Evolutionary conservation across 2,113 vertebrate species (phyloP), one percentile per base, ranked within the genome.

Genomic region (Periophthalmodon schlosseri): DNA sequence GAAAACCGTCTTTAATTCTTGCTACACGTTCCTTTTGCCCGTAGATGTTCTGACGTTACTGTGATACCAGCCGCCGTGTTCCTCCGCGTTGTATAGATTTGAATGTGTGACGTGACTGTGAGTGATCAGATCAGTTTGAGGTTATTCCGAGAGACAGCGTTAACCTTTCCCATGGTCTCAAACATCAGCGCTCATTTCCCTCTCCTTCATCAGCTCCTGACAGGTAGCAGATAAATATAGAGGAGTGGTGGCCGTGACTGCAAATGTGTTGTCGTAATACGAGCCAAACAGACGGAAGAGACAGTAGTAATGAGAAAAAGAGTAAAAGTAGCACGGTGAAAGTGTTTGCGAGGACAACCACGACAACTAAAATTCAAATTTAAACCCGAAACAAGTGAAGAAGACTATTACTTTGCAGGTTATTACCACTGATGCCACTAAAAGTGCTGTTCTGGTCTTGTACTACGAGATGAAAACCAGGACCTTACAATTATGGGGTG

Each of bases 191-290:
- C 73, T 84, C 81, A 85, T 89, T 81, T 86, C 63, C 69, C 46
- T 83, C 73, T 68, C 68, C 69, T 89, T 89, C 80, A 85, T 89
- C 84, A 75, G 71, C 60, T 56, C 68, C 71, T 88, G 86, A 88
- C 83, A 86, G 78, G 67, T 68, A 80, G 79, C 68, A 61, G 79
- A 82, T 88, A 89, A 89, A 89, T 84, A 86, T 87, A 84, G 84
- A 15, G 67, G 16, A 16, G 63, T 63, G 47, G 23, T 77, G 56
- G 33, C 75, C 76, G 16, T 78, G 84, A 68, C 49, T 61, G 73
- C 76, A 70, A 58, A 79, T 70, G 24, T 86, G 70, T 74, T 77
- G 34, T 74, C 80, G 74, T 77, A 50, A 63, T 63, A 34, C 15
- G 9, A 79, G 75, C 21, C 39, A 61, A 36, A 77, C 58, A 68